Evolutionary conservation across 2,797 vertebrate genomes (phyloP), one percentile per base, ranked within the genome.

Genomic region (Enteromius afrohamiltoni): DNA sequence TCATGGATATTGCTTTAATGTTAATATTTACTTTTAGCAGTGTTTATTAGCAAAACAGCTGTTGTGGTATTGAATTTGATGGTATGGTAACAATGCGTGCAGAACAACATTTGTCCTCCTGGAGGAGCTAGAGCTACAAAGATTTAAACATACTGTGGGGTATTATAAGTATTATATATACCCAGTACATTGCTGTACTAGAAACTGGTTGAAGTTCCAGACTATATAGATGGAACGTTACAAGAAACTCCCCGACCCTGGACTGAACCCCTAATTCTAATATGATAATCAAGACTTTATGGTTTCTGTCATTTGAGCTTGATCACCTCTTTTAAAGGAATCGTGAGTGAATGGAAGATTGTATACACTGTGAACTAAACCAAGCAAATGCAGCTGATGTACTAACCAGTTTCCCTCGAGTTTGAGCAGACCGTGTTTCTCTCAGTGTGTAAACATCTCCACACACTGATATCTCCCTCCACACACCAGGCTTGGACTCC

Each of bases 401-500:
- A 92, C 95, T 92, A 83, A 95, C 98, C 95, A 99, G 95, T 88
- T 98, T 99, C 70, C 98, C 98, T 21, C 97, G 95, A 40, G 97
- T 98, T 88, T 99, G 98, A 19, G 98, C 98, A 1, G 97, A 99
- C 89, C 98, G 95, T 8, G 98, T 99, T 91, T 99, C 98, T 86
- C 98, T 94, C 85, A 99, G 94, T 0, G 97, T 99, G 90, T 99
- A 99, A 9, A 99, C 98, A 0, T 99, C 97, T 6, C 98, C 98
- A 37, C 98, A 99, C 77, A 99, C 98, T 0, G 98, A 99, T 92
- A 99, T 99, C 93, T 99, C 98, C 29, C 97, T 92, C 98, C 98
- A 99, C 3, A 98, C 94, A 0, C 98, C 98, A 0, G 98, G 97
- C 88, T 96, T 97, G 5, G 98, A 99, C 90, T 99, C 98, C 71